Percentiles rank a stretch among this genome's conserved stretches.
Conservation (phyloP, 2,797 vertebrate genomes). For the Crocidura indochinensis region DNA sequence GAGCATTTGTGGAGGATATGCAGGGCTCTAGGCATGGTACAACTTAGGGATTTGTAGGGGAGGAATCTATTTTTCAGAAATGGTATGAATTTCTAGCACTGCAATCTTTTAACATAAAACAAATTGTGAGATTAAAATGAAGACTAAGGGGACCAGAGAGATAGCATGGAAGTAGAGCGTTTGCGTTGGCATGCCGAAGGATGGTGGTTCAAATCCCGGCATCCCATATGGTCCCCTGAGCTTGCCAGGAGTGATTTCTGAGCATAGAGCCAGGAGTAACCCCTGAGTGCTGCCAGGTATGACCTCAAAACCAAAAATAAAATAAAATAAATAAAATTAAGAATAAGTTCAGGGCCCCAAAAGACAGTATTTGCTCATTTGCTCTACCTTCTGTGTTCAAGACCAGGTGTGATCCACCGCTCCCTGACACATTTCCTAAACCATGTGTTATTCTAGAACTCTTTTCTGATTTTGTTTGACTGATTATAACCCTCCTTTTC, state of each 20-base stretch:
- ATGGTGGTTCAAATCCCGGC: no score
- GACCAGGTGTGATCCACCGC: background rate
- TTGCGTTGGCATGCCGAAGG: no score
- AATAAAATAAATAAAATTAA: background rate
- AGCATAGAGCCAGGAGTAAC: no score
- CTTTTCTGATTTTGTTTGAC: background rate
- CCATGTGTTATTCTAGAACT: background rate
- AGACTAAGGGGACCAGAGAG: background rate
- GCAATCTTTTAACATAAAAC: conserved; percentile 10
- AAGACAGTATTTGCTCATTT: conserved; percentile 34
- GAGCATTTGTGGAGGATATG: background rate
- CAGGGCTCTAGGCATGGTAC: background rate
- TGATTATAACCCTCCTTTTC: background rate
- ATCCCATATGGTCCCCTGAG: no score
- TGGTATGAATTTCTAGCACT: background rate
- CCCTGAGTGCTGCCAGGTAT: no score
- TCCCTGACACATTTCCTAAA: background rate
- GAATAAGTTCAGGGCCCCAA: background rate
- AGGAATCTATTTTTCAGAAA: background rate
- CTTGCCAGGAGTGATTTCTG: no score
- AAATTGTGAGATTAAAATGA: background rate
- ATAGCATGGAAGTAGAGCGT: background rate
- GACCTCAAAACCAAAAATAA: no score
- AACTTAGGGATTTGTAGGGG: background rate
- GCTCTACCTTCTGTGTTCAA: background rate